Conservation (phyloP, 1,140 invertebrate species). For the Arctopsyche grandis region DNA sequence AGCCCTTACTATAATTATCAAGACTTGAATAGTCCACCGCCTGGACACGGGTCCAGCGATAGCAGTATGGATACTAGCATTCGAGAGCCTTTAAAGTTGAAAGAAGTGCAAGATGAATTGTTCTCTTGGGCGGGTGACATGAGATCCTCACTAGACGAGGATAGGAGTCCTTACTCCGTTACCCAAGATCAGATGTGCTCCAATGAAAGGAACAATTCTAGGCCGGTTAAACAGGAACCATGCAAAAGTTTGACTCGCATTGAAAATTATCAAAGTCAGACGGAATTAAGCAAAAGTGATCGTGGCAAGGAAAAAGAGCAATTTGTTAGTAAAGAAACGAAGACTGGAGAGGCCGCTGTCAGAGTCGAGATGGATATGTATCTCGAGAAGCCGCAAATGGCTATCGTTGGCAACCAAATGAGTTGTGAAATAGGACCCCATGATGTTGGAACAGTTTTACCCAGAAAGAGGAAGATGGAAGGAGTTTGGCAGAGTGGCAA, state of each 20-base stretch:
- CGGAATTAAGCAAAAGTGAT: slow-evolving; percentile 24
- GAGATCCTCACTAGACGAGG: slow-evolving; percentile 33
- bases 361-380: slow-evolving; percentile 50
- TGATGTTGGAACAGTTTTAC: neutral
- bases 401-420: slow-evolving; percentile 19
- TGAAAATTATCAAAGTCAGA: slow-evolving; percentile 19
- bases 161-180: slow-evolving; percentile 13
- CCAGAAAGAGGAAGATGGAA: slow-evolving; percentile 48
- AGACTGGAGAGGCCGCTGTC: neutral
- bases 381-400: slow-evolving; percentile 42
- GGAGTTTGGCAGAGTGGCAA: slow-evolving; percentile 45
- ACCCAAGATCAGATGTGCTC: neutral
- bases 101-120: slow-evolving; percentile 42
- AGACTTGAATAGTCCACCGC: slow-evolving; percentile 3
- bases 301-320: slow-evolving; percentile 15
- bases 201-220: neutral
- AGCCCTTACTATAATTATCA: slow-evolving; percentile 35
- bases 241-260: neutral
- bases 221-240: slow-evolving; percentile 2
- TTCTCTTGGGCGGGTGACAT: slow-evolving; percentile 49
- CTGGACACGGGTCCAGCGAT: slow-evolving; percentile 39
- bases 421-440: slow-evolving; percentile 3
- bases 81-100: slow-evolving; percentile 45
- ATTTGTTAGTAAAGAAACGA: neutral
- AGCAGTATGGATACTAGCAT: slow-evolving; percentile 51